These are phyloP conservation scores for Synergus itoensis DNA, from an alignment of 2,888 invertebrate genomes.

Conservation along the genomic window DNA sequence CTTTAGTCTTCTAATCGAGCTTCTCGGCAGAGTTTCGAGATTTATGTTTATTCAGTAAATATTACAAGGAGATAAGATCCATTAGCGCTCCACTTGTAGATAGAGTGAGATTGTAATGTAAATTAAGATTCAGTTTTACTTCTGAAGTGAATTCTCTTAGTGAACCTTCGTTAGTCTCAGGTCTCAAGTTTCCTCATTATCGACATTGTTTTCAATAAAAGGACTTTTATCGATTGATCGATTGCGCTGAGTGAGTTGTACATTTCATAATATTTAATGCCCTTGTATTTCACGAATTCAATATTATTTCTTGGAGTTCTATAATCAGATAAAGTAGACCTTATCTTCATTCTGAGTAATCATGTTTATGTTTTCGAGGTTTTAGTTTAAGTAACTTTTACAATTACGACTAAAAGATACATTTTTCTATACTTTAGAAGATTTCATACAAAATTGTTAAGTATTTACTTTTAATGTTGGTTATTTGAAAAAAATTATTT, in stretches of 20 bases:
- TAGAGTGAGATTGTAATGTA: conserved; percentile 38
- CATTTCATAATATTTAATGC: not conserved
- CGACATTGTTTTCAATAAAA: not conserved
- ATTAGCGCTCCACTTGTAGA: conserved; percentile 13
- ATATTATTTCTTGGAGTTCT: not conserved
- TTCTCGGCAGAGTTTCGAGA: conserved; percentile 12
- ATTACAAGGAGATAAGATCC: conserved; percentile 34
- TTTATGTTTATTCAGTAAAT: conserved; percentile 32
- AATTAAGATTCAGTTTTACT: conserved; percentile 35
- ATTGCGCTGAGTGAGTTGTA: not conserved
- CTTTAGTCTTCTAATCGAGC: conserved; percentile 20
- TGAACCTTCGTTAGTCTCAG: not conserved
- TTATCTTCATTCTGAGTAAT: not conserved
- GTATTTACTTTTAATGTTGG: not conserved
- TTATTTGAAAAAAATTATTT: not conserved
- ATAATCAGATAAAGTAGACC: not conserved
- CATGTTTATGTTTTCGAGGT: not conserved
- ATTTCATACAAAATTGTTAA: not conserved
- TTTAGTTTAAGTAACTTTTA: not conserved
- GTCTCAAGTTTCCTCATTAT: not conserved
- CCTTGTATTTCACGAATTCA: not conserved
- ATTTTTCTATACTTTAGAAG: not conserved
- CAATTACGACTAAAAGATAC: not conserved
- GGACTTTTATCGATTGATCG: not conserved
- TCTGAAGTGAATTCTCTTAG: conserved; percentile 9